Evolutionary conservation across 2,888 invertebrate species (phyloP), one percentile per base, ranked within the genome.

Genomic region (Caenorhabditis plicata): DNA sequence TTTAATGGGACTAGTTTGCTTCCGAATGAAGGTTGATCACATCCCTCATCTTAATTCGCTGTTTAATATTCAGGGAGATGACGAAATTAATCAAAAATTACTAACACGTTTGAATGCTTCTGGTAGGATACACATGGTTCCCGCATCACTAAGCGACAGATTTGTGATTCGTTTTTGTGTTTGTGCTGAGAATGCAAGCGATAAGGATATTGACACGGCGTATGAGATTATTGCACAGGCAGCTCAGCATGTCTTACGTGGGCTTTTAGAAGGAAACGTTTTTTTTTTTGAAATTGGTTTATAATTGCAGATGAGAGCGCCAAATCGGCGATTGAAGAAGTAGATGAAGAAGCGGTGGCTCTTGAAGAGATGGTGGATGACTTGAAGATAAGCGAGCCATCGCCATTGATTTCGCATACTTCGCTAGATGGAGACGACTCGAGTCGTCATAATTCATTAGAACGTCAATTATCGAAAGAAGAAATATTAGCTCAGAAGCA

Each of bases 41-140:
- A n/a, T 29, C 4, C 33, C 45, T 4, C 19, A 32, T 20, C 20
- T 15, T 15, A 26, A 35, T 36, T 35, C 20, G n/a, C 9, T 13
- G 7, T 31, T 29, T 3, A 36, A 1, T 15, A 46, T 64, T 31
- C 36, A 78, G 68, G 77, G 69, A 1, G 80, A 85, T 22, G 90
- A 91, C 80, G 86, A 86, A 47, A 80, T 92, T 44, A 95, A 95
- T 82, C 92, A 94, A 83, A 91, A 91, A 82, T 85, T 96, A 32
- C 83, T 96, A 73, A 91, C 91, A 56, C 87, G 87, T 67, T 91
- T 96, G 73, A 96, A 96, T 81, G 93, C 90, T 56, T 92, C 93
- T 4, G 95, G 93, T 13, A 90, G 90, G 82, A 84, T 96, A 60
- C 95, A 96, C 82, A 95, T 96, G 94, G 94, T 78, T 11, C 79